Base-by-base conservation (phyloP, 2,113 vertebrate genomes). In the Alces alces region DNA sequence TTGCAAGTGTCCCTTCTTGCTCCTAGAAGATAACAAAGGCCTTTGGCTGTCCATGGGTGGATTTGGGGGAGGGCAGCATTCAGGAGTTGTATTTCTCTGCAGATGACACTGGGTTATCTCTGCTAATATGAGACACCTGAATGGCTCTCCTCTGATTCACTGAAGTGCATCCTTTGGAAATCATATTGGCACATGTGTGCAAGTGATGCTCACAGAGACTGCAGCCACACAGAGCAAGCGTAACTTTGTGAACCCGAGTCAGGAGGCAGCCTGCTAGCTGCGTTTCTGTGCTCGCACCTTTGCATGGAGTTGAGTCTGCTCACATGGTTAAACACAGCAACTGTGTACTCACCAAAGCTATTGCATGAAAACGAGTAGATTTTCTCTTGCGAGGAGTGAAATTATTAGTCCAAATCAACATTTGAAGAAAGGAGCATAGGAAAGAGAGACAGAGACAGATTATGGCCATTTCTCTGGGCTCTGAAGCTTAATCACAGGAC, bases 151-250 rank as follows among this genome's bases (percentile, higher is more conserved):
- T 66, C 21, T 30, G 30, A 2, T 23, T 96, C 64, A 17, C 23
- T 79, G 39, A 43, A 17, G 2, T 16, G 3, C 3, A 14, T 6
- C 1, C 36, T 57, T 79, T 61, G 4, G n/a, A 76, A 97, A 60
- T 3, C 2, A 50, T 1, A 76, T 91, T 73, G 91, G 52, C 61
- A 43, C 11, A 16, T 6, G 2, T 55, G 17, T 60, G 3, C 58
- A 50, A 50, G 21, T 61, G 39, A 70, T 27, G n/a, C 6, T 7
- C 10, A 21, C 16, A 61, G 6, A 21, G 2, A 61, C 58, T 60
- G 1, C 21, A 58, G 28, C 5, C 54, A 2, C 0, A 0, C 4
- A 7, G 23, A 58, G 12, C 1, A 3, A 57, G 54, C 21, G 6
- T 4, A 4, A 39, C 25, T 55, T 45, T 45, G 15, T 36, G 85